A percentile compares a stretch with the other conserved stretches of the same genome.
Evolutionary conservation across 2,797 vertebrate species (phyloP).

Genomic region (Saxicola maurus): DNA sequence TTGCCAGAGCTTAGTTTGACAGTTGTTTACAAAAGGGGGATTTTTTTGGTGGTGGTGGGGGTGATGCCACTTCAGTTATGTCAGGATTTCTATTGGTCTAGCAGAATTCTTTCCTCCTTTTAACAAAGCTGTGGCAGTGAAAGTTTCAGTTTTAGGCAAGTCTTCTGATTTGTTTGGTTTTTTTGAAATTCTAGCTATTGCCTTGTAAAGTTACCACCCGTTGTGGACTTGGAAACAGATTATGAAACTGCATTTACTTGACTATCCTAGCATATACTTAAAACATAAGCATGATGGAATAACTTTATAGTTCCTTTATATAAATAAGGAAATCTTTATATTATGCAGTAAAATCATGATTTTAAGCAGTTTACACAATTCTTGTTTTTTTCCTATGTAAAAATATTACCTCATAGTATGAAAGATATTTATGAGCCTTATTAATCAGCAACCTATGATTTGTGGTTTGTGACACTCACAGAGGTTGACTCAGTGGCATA

Average conservation of each 20-base stretch:
- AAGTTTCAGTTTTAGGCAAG: not conserved
- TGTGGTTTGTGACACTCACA: not conserved
- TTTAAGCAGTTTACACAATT: not conserved
- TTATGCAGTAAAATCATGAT: not conserved
- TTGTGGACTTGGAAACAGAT: not conserved
- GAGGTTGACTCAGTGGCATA: not conserved
- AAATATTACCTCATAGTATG: not conserved
- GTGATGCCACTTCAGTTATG: not conserved
- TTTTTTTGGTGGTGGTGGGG: not conserved
- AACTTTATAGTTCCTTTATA: not conserved
- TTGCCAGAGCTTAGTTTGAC: not conserved
- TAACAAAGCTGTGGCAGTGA: not conserved
- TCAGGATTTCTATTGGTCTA: not conserved
- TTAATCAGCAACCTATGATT: not conserved
- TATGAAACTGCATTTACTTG: not conserved
- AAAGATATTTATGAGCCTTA: not conserved
- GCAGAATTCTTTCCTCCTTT: not conserved
- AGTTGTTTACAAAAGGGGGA: not conserved
- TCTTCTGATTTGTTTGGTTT: not conserved
- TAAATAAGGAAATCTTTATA: not conserved
- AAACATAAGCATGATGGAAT: not conserved
- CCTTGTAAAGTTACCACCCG: not conserved
- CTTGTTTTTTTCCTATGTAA: not conserved
- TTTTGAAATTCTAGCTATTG: not conserved
- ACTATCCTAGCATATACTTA: not conserved